These are phyloP conservation scores for Lagopus muta DNA, from an alignment of 2,113 vertebrate genomes.

Conservation along the genomic window DNA sequence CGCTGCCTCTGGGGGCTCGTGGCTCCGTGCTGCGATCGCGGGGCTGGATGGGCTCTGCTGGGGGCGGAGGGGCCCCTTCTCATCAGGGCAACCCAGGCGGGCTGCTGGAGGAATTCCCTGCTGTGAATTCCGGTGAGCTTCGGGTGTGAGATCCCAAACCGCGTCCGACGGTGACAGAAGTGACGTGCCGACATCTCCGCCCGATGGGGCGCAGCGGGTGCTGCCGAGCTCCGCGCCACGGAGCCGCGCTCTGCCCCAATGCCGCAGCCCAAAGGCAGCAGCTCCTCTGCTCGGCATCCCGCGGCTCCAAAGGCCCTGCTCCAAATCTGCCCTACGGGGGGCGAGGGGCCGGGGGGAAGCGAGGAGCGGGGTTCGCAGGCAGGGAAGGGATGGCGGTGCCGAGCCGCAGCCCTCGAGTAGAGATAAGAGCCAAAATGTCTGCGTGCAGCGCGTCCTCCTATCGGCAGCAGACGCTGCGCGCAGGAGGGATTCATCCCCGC, in stretches of 20 bases:
- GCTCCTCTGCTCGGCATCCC: background rate
- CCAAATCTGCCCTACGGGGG: background rate
- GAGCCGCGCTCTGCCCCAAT: too few relatives aligned
- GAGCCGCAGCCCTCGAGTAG: fast-evolving
- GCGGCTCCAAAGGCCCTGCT: background rate
- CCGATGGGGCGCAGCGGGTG: too few relatives aligned
- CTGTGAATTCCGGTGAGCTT: too few relatives aligned
- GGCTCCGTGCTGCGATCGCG: fast-evolving
- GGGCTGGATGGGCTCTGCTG: too few relatives aligned
- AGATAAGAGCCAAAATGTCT: fast-evolving
- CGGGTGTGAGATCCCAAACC: too few relatives aligned
- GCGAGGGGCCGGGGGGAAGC: background rate
- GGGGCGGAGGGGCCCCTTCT: fast-evolving
- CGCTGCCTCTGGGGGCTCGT: fast-evolving
- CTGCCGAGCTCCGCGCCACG: too few relatives aligned
- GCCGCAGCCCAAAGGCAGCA: too few relatives aligned
- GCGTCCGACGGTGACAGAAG: too few relatives aligned
- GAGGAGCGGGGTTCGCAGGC: background rate
- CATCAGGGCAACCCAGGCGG: background rate
- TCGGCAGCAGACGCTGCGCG: too few relatives aligned
- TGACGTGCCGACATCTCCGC: too few relatives aligned
- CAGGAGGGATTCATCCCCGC: too few relatives aligned
- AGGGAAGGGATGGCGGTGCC: background rate
- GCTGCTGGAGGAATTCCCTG: background rate
- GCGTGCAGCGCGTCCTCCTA: background rate